Percentiles rank a stretch among this genome's conserved stretches.
These are phyloP conservation scores for Allacma fusca DNA, from an alignment of 2,888 invertebrate genomes.

Conservation along the genomic window DNA sequence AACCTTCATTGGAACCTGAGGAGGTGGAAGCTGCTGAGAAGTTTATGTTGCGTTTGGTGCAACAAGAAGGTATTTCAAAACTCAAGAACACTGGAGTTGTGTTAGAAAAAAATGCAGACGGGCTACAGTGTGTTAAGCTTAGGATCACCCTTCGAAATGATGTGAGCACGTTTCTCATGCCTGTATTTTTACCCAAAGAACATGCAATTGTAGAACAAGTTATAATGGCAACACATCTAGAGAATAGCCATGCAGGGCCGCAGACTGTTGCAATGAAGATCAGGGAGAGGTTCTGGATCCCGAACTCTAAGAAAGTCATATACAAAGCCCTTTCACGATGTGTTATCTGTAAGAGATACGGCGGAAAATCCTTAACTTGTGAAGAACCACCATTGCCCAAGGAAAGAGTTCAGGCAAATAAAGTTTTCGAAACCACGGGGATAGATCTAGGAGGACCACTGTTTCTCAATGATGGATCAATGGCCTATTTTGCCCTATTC, in stretches of 20 bases:
- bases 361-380: too few species aligned
- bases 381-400: not conserved
- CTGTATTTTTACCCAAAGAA: conserved; percentile 59
- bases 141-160: conserved; percentile 51
- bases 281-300: too few species aligned
- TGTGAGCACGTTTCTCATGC: conserved; percentile 55
- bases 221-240: conserved; percentile 25
- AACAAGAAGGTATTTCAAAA: not conserved
- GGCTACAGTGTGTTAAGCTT: conserved; percentile 11
- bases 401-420: not conserved
- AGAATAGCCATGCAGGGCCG: conserved; percentile 19
- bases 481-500: conserved; percentile 49
- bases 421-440: conserved; percentile 10
- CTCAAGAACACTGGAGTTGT: not conserved
- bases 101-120: not conserved
- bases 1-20: too few species aligned
- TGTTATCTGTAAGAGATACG: too few species aligned
- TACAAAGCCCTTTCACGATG: too few species aligned
- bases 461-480: not conserved
- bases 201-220: conserved; percentile 58
- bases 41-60: conserved; percentile 1
- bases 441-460: conserved; percentile 18
- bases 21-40: conserved; percentile 7
- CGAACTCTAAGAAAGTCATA: too few species aligned
- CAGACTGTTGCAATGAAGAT: not conserved